Evolutionary conservation across 2,113 vertebrate genomes (phyloP), one percentile per base, ranked within the genome.

Genomic region (Dissostichus mawsoni): DNA sequence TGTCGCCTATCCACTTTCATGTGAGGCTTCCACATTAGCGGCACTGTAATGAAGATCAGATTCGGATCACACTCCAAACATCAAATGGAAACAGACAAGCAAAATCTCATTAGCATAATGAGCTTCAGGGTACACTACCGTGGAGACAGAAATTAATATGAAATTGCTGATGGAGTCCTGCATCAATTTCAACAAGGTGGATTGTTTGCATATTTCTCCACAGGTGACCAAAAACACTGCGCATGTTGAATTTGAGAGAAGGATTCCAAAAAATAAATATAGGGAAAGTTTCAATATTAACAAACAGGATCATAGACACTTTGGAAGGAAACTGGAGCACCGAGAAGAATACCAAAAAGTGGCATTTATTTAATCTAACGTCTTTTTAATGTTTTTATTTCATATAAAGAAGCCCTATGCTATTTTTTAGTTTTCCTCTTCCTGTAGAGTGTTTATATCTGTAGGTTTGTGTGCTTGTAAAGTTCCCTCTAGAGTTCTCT

Each of bases 21-120:
- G n/a, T 50, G 25, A 23, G 17, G 55, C n/a, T 57, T n/a, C 18
- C 17, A 51, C 23, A 67, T 44, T 14, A 45, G 11, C 17, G 36
- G 3, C 17, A 11, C 51, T 16, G 18, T 64, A 52, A 76, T 77
- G 63, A 84, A 79, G 69, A 72, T 9, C 18, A 65, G 58, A 80
- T 77, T 66, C 36, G 63, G 59, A 78, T 80, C 83, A 75, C 25
- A 63, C 47, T 12, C 23, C 69, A 57, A 71, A 81, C 69, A 79
- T 74, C 65, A 84, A 84, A 86, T 47, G 4, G 50, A 76, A 79
- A 81, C 51, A 76, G 65, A 70, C 76, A 82, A 71, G 64, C 20
- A 57, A 76, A 80, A 87, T 78, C 83, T 84, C 73, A 73, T 89
- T 86, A 73, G 13, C 83, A 84, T 87, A 29, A 78, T 78, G 66